Conservation (phyloP, 2,888 invertebrate species). For the Parnassius apollo region DNA sequence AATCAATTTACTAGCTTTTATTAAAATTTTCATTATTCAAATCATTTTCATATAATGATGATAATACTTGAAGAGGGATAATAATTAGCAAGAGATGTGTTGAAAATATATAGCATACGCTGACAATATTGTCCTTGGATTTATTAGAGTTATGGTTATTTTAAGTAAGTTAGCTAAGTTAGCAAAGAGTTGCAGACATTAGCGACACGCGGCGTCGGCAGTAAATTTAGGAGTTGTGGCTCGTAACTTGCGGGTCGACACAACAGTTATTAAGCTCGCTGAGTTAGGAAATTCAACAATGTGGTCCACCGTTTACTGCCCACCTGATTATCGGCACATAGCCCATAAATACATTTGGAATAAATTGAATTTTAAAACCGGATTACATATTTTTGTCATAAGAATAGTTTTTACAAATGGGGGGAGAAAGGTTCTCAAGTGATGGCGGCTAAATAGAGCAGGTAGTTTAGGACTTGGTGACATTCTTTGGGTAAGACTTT, state of each 20-base stretch:
- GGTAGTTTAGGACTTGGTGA: too few relatives aligned
- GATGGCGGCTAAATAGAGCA: too few relatives aligned
- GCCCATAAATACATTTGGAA: neutral
- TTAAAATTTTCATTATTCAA: too few relatives aligned
- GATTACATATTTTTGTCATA: too few relatives aligned
- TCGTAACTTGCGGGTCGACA: constrained; percentile 45
- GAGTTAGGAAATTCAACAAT: constrained; percentile 38
- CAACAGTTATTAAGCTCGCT: constrained; percentile 43
- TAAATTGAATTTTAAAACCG: too few relatives aligned
- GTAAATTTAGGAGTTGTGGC: constrained; percentile 47
- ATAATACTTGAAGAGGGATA: too few relatives aligned
- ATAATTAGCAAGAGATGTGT: too few relatives aligned
- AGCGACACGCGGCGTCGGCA: constrained; percentile 51
- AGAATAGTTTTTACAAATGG: too few relatives aligned
- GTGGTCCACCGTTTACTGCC: constrained; percentile 6
- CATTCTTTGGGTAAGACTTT: too few relatives aligned
- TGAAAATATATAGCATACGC: constrained; percentile 15
- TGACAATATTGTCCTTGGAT: constrained; percentile 26
- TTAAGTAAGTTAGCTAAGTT: constrained; percentile 32
- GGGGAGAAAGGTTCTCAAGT: too few relatives aligned
- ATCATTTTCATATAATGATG: too few relatives aligned
- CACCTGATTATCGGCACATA: constrained; percentile 3
- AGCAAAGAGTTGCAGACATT: constrained; percentile 42
- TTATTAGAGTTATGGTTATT: constrained; percentile 26
- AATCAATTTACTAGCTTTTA: too few relatives aligned